phyloP scores from a whole-genome alignment of 2,113 vertebrate genomes.

The Brachyistius frenatus region DNA sequence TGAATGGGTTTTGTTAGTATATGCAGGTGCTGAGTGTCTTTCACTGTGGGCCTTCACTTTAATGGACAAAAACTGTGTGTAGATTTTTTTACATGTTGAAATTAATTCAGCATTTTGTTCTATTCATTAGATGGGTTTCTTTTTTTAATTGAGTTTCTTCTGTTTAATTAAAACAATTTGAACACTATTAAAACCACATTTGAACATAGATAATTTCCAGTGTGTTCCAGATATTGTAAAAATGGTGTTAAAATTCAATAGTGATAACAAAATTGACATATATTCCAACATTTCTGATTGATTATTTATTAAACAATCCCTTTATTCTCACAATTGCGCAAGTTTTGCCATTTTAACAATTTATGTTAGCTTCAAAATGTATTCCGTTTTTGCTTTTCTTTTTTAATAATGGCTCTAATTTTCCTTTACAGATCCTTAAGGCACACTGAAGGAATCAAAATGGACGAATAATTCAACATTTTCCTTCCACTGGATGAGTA shows the following conservation, averaged over 20 bases:
- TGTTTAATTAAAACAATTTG: no score
- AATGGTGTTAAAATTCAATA: no score
- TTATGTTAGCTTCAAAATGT: not conserved
- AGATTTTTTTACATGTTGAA: conserved; percentile 12
- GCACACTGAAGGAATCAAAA: not conserved
- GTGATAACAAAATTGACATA: no score
- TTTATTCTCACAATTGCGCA: not conserved
- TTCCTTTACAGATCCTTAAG: not conserved
- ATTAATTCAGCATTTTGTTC: not conserved
- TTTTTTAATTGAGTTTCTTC: no score
- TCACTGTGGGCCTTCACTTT: conserved; percentile 5
- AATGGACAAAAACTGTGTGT: conserved; percentile 14
- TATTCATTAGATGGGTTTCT: not conserved
- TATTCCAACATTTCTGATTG: no score
- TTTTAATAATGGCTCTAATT: not conserved
- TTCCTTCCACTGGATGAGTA: not conserved
- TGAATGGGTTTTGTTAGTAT: conserved; percentile 55
- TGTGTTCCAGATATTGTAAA: no score
- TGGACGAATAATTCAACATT: not conserved
- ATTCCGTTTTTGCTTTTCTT: not conserved
- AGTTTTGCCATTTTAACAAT: not conserved
- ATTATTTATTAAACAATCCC: no score
- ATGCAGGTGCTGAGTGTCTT: conserved; percentile 10
- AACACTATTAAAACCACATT: no score
- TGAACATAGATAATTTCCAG: no score